A percentile compares a stretch with the other conserved stretches of the same genome.
These are phyloP conservation scores for Morinoia aosen DNA, from an alignment of 2,888 invertebrate species.

Conservation along the genomic window DNA sequence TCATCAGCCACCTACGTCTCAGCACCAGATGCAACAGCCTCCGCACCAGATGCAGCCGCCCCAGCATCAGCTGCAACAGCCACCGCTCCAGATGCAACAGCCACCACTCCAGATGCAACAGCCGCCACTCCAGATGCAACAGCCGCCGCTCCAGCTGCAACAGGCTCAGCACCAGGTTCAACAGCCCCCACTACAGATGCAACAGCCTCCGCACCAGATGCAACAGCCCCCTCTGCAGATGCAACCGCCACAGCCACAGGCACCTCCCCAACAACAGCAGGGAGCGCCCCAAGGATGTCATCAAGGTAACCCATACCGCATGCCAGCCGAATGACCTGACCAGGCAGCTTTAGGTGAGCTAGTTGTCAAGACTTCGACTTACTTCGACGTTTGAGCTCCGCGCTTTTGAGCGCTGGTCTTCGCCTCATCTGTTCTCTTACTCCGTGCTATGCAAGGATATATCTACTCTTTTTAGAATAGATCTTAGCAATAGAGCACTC, in stretches of 20 bases:
- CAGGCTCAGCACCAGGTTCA: background rate
- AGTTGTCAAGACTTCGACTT: conserved; percentile 41
- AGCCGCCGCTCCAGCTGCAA: background rate
- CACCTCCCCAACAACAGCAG: background rate
- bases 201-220: background rate
- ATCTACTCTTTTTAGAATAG: conserved; percentile 41
- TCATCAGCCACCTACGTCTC: background rate
- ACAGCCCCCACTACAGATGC: background rate
- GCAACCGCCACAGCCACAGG: background rate
- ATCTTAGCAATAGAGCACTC: conserved; percentile 36
- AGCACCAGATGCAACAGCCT: background rate
- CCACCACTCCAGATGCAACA: background rate
- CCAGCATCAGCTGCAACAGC: background rate
- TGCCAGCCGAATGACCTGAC: conserved; percentile 44
- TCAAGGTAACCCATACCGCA: conserved; percentile 30
- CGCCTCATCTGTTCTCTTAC: background rate
- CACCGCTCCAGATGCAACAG: background rate
- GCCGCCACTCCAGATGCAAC: background rate
- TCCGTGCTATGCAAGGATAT: conserved; percentile 51
- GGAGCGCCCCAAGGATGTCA: background rate
- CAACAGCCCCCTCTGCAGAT: background rate
- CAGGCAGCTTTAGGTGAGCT: conserved; percentile 33
- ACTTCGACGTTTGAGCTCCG: conserved; percentile 44
- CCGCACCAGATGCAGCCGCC: background rate
- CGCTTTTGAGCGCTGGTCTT: background rate